These are phyloP conservation scores for Dyspetes luteomarginatus DNA, from an alignment of 2,888 invertebrate species.

Conservation along the genomic window DNA sequence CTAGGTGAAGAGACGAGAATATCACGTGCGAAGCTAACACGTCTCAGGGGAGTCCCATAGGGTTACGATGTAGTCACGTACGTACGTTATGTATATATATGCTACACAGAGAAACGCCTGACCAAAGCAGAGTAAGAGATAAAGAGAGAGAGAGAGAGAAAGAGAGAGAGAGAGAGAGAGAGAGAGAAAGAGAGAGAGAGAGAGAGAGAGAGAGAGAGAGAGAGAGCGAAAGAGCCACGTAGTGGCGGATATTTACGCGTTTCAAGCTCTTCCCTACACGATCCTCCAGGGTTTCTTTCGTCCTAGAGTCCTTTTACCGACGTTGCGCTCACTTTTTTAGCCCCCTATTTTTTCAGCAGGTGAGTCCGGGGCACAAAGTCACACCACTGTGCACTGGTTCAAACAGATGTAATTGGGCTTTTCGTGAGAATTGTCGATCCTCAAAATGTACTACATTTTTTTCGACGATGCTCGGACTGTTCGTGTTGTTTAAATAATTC, in stretches of 20 bases:
- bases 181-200: neutral
- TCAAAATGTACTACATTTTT: too few species aligned
- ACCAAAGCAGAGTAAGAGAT: slow-evolving; percentile 37
- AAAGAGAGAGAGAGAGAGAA: neutral
- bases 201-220: neutral
- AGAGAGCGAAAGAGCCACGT: slow-evolving; percentile 23
- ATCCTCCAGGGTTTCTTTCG: slow-evolving; percentile 58
- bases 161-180: neutral
- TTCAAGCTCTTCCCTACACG: slow-evolving; percentile 51
- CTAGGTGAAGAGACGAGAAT: slow-evolving; percentile 60
- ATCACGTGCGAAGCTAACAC: slow-evolving; percentile 78
- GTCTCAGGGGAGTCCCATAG: slow-evolving; percentile 72
- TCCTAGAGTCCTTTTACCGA: slow-evolving; percentile 24
- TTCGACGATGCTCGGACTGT: too few species aligned
- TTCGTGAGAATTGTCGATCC: too few species aligned
- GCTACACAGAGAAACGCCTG: slow-evolving; percentile 24
- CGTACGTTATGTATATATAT: slow-evolving; percentile 58
- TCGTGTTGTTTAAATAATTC: too few species aligned
- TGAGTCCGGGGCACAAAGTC: neutral
- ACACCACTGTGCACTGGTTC: neutral
- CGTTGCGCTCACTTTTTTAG: slow-evolving; percentile 10
- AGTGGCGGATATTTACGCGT: slow-evolving; percentile 62
- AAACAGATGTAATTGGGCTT: too few species aligned
- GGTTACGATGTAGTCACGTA: slow-evolving; percentile 65
- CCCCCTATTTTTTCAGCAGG: neutral